These are phyloP conservation scores for Cataglyphis altisquamis DNA, from an alignment of 2,888 invertebrate species.

Conservation along the genomic window DNA sequence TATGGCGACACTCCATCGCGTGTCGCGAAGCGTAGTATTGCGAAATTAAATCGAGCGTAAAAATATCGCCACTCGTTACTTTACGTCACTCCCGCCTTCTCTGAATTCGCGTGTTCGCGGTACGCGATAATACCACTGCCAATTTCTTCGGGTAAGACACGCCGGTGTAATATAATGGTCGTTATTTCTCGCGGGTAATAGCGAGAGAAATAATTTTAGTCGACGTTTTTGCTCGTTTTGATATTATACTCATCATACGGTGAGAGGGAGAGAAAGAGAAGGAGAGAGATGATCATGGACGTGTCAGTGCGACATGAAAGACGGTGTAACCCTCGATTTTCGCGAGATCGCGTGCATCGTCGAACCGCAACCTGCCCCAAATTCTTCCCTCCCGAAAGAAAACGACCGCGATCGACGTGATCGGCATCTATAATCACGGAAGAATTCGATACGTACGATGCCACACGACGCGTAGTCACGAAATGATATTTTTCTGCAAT, in stretches of 20 bases:
- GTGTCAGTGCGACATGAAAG: conserved; percentile 38
- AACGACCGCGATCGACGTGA: conserved; percentile 23
- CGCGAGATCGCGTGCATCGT: conserved; percentile 72
- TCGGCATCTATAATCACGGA: conserved; percentile 53
- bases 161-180: conserved; percentile 36
- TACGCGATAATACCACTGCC: conserved; percentile 47
- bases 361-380: conserved; percentile 78
- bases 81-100: conserved; percentile 40
- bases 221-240: conserved; percentile 41
- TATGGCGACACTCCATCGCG: conserved; percentile 46
- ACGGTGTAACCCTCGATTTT: conserved; percentile 61
- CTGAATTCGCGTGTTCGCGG: conserved; percentile 40
- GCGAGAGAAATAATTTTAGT: conserved; percentile 34
- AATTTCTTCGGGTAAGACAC: conserved; percentile 52
- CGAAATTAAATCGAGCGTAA: conserved; percentile 50
- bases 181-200: conserved; percentile 37
- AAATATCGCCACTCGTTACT: conserved; percentile 10
- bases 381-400: conserved; percentile 66
- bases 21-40: conserved; percentile 25
- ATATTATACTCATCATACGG: conserved; percentile 32
- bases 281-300: background rate
- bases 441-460: conserved; percentile 46
- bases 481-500: conserved; percentile 47
- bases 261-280: background rate
- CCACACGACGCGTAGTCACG: conserved; percentile 51